Evolutionary conservation across 30 jellyfish, hydroid and myxozoan genomes (phyloP), one percentile per base, ranked within the genome.

Genomic region (Aurelia aurita): DNA sequence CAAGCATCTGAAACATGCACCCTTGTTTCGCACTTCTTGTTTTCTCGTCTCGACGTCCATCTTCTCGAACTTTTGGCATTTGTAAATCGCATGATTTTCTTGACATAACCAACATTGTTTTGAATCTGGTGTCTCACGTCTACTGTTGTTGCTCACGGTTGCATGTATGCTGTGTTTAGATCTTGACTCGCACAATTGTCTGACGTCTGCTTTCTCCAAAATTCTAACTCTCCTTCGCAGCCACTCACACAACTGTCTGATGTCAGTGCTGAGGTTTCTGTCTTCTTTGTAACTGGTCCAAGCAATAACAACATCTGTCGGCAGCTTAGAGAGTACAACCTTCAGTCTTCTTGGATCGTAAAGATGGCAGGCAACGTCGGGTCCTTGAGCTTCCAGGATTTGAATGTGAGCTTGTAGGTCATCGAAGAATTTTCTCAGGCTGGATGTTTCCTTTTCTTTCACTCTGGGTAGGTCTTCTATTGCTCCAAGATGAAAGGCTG

Each of bases 401-500:
- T 72, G 72, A 72, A 72, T 72, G 72, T 72, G 85, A 72, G 85
- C 85, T 46, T 72, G 85, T n/a, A n/a, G n/a, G n/a, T n/a, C n/a
- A n/a, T n/a, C n/a, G n/a, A n/a, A n/a, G 47, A 69, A 69, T 20
- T 69, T 71, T 39, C 83, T 71, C 83, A 34, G 83, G 32, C 83
- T 71, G 83, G 61, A 71, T 71, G 83, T 71, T 32, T 71, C 83
- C 43, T 47, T 71, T 71, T 71, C 83, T 47, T 71, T 71, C 83
- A 71, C 83, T 71, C 83, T 71, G 66, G 68, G 68, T 47, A 34
- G 10, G 69, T 71, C 83, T 71, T 71, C 83, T 71, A 71, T 71
- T 47, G 83, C 68, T 71, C 83, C 31, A 71, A 71, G 83, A 43
- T 71, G 83, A 71, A 71, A 71, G 35, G 66, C 83, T 71, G 83